phyloP scores from a whole-genome alignment of 2,113 vertebrate genomes.

The Pionites leucogaster region DNA sequence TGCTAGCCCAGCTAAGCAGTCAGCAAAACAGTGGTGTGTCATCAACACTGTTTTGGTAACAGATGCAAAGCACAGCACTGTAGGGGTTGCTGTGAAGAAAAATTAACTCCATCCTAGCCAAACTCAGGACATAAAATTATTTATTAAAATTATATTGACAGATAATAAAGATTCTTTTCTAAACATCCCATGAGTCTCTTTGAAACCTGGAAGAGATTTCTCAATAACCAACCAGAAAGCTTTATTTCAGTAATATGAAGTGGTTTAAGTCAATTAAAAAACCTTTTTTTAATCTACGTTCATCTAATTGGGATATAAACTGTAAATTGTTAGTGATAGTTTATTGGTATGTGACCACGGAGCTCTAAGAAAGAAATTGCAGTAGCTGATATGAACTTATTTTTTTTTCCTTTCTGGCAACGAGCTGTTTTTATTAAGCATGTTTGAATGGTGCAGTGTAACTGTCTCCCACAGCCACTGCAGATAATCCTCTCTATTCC shows the following conservation, averaged over 20 bases:
- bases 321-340: background rate
- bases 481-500: slow-evolving; percentile 31
- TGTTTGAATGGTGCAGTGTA: slow-evolving; percentile 9
- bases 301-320: background rate
- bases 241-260: background rate
- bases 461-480: slow-evolving; percentile 27
- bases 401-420: background rate
- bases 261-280: background rate
- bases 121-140: background rate
- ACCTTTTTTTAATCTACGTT: background rate
- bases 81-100: background rate
- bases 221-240: background rate
- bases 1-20: background rate
- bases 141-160: background rate
- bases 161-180: background rate
- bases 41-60: background rate
- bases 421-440: background rate
- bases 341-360: background rate
- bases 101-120: background rate
- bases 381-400: background rate
- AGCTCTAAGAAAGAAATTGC: background rate
- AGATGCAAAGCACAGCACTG: background rate
- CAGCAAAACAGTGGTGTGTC: background rate
- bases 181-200: background rate
- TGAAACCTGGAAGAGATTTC: background rate